These are phyloP conservation scores for Scaptodrosophila lebanonensis DNA, from an alignment of 1,140 invertebrate genomes.

Conservation along the genomic window DNA sequence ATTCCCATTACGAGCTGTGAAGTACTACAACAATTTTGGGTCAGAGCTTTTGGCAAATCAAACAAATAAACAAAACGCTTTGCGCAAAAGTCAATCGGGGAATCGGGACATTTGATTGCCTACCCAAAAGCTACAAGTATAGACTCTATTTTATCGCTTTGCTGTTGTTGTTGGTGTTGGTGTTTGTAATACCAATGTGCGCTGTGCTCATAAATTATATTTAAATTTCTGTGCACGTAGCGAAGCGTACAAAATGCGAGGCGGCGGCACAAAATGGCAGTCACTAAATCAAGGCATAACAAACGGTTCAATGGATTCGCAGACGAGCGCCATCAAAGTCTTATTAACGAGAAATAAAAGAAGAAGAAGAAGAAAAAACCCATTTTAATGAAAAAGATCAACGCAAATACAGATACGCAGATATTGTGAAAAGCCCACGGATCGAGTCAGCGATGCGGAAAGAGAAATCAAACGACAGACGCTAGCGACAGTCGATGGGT, in stretches of 20 bases:
- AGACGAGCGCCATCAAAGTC: conserved; percentile 36
- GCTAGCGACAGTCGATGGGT: conserved; percentile 10
- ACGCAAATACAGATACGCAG: conserved; percentile 25
- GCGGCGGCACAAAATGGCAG: conserved; percentile 54
- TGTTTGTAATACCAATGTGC: conserved; percentile 25
- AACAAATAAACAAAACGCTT: conserved; percentile 40
- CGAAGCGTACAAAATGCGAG: conserved; percentile 45
- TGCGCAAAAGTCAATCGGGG: conserved; percentile 48
- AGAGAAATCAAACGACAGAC: conserved; percentile 34
- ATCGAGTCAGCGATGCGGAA: conserved; percentile 24
- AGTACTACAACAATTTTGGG: no score
- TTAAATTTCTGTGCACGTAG: conserved; percentile 70
- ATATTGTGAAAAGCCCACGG: conserved; percentile 15
- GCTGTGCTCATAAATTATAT: conserved; percentile 65
- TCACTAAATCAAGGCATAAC: conserved; percentile 62
- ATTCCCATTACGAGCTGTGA: no score
- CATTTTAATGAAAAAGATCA: conserved; percentile 64
- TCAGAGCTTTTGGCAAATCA: no score
- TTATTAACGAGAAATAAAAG: conserved; percentile 32
- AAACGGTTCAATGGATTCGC: conserved; percentile 30
- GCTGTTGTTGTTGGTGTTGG: neutral
- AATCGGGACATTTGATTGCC: conserved; percentile 69
- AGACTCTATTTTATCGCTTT: conserved; percentile 1
- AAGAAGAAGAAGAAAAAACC: conserved; percentile 39
- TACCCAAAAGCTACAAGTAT: conserved; percentile 6